phyloP scores from a whole-genome alignment of 92 coral and sea anemone genomes.

The Chrysogorgia sp. region DNA sequence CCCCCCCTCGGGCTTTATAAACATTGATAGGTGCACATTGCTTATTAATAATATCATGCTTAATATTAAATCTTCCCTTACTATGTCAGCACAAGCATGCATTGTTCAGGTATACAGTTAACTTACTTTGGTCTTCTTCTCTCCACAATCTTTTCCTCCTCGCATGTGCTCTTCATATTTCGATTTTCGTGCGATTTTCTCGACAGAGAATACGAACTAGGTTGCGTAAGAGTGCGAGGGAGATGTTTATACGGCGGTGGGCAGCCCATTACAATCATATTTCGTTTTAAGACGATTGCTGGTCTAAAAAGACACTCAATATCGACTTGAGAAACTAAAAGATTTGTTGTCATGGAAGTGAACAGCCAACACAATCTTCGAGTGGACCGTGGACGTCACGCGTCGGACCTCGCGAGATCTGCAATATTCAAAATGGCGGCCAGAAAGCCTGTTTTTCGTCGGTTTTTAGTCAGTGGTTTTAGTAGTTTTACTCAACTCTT shows the following conservation, averaged over 20 bases:
- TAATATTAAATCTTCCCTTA: too few species aligned
- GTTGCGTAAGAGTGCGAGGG: background rate
- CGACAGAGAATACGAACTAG: background rate
- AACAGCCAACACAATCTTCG: too few species aligned
- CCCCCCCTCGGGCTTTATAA: too few species aligned
- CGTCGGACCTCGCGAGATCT: too few species aligned
- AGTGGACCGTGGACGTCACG: background rate
- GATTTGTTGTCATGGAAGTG: background rate
- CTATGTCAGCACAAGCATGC: too few species aligned
- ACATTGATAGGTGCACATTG: too few species aligned
- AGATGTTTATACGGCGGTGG: background rate
- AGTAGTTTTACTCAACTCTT: too few species aligned
- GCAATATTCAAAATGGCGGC: too few species aligned
- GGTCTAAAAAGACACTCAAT: background rate
- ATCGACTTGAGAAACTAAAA: background rate
- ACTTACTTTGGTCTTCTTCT: background rate
- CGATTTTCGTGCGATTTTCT: background rate
- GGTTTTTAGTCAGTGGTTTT: too few species aligned
- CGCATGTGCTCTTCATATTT: background rate
- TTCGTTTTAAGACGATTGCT: background rate
- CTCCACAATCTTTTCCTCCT: background rate
- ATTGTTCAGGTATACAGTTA: background rate
- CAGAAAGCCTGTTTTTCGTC: too few species aligned
- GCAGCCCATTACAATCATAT: background rate
- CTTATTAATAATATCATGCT: too few species aligned